phyloP scores from a whole-genome alignment of 2,888 invertebrate species.

The Helobdella robusta region DNA sequence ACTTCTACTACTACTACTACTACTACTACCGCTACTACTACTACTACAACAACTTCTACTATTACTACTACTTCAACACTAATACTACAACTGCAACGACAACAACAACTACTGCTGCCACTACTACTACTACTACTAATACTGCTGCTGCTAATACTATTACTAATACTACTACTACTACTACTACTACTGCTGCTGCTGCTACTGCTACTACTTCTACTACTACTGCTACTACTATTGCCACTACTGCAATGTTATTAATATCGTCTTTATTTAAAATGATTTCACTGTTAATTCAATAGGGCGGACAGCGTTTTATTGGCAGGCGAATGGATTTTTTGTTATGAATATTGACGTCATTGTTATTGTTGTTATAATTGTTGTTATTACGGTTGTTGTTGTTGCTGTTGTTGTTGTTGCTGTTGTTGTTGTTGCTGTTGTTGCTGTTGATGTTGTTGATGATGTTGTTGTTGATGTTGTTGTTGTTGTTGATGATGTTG shows the following conservation, averaged over 20 bases:
- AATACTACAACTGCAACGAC: background rate
- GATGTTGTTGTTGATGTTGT: no score
- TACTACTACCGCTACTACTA: constrained; percentile 1
- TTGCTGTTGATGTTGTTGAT: no score
- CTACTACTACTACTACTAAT: no score
- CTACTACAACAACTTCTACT: background rate
- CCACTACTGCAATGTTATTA: background rate
- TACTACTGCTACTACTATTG: background rate
- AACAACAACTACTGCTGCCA: background rate
- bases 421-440: no score
- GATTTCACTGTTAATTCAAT: no score
- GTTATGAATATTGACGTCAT: background rate
- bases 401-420: background rate
- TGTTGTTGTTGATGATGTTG: no score
- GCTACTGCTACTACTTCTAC: background rate
- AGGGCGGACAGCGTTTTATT: no score
- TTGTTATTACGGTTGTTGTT: background rate
- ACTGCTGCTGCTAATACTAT: no score
- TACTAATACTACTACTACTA: no score
- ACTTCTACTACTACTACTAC: constrained; percentile 1
- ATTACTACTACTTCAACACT: background rate
- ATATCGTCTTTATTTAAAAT: no score
- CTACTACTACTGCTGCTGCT: background rate
- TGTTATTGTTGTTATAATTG: background rate
- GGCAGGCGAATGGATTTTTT: no score